These are phyloP conservation scores for Nymphalis urticae DNA, from an alignment of 2,888 invertebrate species.

Conservation along the genomic window DNA sequence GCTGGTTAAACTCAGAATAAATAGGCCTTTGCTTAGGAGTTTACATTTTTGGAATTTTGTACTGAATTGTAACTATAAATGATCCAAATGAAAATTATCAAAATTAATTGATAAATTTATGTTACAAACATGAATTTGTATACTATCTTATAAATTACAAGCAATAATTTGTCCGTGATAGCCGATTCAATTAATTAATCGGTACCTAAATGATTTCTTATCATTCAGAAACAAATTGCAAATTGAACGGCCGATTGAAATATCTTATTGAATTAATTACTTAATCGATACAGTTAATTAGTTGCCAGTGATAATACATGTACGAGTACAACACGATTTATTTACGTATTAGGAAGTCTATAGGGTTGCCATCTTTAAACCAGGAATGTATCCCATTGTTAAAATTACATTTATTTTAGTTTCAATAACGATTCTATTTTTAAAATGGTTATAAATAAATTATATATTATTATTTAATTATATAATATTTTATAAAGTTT, in stretches of 20 bases:
- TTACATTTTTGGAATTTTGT: too few relatives aligned
- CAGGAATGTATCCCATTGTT: too few relatives aligned
- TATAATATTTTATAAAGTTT: too few relatives aligned
- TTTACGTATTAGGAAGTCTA: not conserved
- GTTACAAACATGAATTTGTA: not conserved
- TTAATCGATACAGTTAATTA: conserved; percentile 23
- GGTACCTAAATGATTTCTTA: not conserved
- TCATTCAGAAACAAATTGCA: conserved; percentile 8
- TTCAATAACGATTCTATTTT: too few relatives aligned
- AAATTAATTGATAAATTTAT: too few relatives aligned
- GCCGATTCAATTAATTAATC: not conserved
- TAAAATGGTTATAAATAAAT: too few relatives aligned
- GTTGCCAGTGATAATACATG: conserved; percentile 12
- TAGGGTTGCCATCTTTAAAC: not conserved
- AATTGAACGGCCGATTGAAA: conserved; percentile 18
- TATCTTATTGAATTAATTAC: conserved; percentile 17
- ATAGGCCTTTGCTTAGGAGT: too few relatives aligned
- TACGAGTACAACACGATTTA: conserved; percentile 3
- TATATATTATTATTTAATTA: too few relatives aligned
- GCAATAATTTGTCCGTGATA: not conserved
- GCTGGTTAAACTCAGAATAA: too few relatives aligned
- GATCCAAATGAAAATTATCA: too few relatives aligned
- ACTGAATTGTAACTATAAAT: too few relatives aligned
- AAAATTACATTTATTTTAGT: too few relatives aligned
- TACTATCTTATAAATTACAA: not conserved